Conservation (phyloP, 2,888 invertebrate species). For the Volucella inflata region DNA sequence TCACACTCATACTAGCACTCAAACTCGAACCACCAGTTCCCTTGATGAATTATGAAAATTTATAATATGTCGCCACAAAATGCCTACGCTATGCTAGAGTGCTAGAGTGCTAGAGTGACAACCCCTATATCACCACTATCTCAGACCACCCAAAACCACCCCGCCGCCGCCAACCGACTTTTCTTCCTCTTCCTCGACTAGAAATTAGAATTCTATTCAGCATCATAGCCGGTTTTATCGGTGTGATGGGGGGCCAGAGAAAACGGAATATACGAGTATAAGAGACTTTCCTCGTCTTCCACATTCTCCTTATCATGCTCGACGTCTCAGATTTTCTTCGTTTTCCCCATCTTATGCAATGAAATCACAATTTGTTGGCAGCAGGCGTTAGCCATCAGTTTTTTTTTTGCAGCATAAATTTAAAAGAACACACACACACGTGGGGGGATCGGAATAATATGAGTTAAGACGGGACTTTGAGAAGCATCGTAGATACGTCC, state of each 20-base stretch:
- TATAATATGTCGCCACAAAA: conserved; percentile 70
- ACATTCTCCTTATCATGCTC: conserved; percentile 5
- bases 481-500: conserved; percentile 6
- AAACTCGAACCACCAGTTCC: conserved; percentile 2
- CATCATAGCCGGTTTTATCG: not conserved
- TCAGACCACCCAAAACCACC: too few species aligned
- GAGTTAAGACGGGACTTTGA: not conserved
- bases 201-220: conserved; percentile 47
- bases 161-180: not conserved
- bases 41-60: conserved; percentile 69
- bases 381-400: conserved; percentile 66
- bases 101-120: conserved; percentile 35
- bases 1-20: not conserved
- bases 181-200: not conserved
- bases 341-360: conserved; percentile 64
- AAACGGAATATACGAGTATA: conserved; percentile 63
- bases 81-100: conserved; percentile 44
- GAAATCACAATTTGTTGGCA: conserved; percentile 68
- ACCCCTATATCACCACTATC: not conserved
- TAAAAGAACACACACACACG: conserved; percentile 34
- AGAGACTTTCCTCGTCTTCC: conserved; percentile 39
- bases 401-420: conserved; percentile 58
- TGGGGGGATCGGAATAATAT: not conserved
- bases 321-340: conserved; percentile 21
- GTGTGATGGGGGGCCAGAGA: conserved; percentile 29